Conservation (phyloP, 2,797 vertebrate genomes). For the Platyrinchus mystaceus region DNA sequence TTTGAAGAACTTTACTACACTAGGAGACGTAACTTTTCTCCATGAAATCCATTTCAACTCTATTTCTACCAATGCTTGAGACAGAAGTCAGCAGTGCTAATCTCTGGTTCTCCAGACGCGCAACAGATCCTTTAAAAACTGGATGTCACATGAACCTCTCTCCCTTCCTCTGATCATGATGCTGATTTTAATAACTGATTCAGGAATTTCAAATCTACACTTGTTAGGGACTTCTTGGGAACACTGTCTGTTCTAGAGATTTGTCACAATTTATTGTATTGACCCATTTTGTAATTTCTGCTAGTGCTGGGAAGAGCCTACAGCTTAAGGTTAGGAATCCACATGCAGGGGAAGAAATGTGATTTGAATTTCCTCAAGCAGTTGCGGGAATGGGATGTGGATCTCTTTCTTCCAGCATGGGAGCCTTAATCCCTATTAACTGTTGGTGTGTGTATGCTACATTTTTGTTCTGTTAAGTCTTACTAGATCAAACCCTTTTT, state of each 20-base stretch:
- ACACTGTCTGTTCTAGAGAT: accelerated
- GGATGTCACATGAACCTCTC: neutral
- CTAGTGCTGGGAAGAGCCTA: neutral
- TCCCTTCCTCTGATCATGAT: neutral
- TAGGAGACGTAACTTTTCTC: neutral
- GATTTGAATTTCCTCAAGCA: neutral
- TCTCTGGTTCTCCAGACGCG: neutral
- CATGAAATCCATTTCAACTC: neutral
- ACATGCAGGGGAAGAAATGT: neutral
- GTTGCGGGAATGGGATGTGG: neutral
- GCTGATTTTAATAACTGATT: neutral
- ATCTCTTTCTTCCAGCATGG: neutral
- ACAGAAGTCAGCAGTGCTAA: neutral
- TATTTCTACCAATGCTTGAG: neutral
- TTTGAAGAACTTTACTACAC: slow-evolving; percentile 40
- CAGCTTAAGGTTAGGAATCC: neutral
- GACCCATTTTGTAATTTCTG: neutral
- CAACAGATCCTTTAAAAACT: neutral
- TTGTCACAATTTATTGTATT: neutral
- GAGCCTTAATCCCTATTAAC: neutral
- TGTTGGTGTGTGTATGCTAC: accelerated
- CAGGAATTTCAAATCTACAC: neutral
- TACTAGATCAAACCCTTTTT: neutral
- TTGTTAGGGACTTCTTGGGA: neutral
- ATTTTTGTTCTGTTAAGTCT: neutral